A percentile compares a stretch with the other conserved stretches of the same genome.
These are phyloP conservation scores for Carettochelys insculpta DNA, from an alignment of 2,113 vertebrate genomes.

Conservation along the genomic window DNA sequence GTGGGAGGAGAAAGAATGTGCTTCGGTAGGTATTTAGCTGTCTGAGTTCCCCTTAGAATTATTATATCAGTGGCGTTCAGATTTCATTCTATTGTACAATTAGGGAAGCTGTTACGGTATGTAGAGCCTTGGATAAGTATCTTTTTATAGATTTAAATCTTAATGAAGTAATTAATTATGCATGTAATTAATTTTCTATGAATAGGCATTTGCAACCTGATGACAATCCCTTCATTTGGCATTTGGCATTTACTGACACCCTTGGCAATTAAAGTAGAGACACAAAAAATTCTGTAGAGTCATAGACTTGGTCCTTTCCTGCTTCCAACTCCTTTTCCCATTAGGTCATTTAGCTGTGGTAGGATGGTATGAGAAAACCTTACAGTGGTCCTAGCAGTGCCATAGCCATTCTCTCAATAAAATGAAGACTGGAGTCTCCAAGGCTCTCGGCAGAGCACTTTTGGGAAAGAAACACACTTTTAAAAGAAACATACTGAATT, in stretches of 20 bases:
- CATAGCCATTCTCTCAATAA: neutral
- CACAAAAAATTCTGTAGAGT: neutral
- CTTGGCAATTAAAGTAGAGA: neutral
- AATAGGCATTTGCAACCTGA: neutral
- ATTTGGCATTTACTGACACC: neutral
- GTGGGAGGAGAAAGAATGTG: neutral
- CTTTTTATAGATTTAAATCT: neutral
- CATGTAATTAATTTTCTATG: neutral
- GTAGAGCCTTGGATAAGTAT: neutral
- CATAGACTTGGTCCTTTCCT: neutral
- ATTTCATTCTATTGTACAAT: neutral
- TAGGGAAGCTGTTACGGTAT: rapidly evolving
- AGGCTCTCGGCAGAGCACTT: neutral
- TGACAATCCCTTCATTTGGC: neutral
- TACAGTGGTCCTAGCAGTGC: neutral
- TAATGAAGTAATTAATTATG: neutral
- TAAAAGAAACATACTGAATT: neutral
- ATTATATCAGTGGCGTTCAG: neutral
- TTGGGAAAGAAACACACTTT: neutral
- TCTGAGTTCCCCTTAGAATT: neutral
- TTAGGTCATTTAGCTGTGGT: neutral
- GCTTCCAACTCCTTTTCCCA: neutral
- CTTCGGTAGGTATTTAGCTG: neutral
- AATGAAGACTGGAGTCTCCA: neutral
- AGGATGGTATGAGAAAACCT: neutral